Conservation (phyloP, 2,797 vertebrate genomes). For the Micropoecilia bifurca region DNA sequence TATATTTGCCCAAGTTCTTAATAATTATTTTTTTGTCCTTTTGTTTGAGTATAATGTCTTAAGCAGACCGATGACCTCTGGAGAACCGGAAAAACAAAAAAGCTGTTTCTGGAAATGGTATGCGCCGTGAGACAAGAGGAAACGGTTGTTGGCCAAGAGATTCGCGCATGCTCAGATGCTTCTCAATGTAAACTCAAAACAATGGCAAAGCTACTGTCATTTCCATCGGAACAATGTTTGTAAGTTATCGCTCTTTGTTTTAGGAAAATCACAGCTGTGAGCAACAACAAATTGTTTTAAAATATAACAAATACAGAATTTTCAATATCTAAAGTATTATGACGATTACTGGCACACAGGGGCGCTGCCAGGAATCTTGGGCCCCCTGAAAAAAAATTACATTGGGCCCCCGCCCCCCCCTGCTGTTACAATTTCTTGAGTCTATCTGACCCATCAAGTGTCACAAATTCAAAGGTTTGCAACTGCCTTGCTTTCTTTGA, state of each 20-base stretch:
- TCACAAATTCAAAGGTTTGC: no score
- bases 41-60: neutral
- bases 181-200: neutral
- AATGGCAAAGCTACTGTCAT: neutral
- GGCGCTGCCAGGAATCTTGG: no score
- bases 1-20: neutral
- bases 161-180: neutral
- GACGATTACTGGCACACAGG: neutral
- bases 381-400: no score
- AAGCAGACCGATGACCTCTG: fast-evolving
- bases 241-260: neutral
- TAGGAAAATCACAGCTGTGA: neutral
- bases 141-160: constrained; percentile 53
- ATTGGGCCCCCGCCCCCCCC: no score
- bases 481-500: no score
- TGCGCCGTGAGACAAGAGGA: constrained; percentile 69
- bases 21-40: fast-evolving
- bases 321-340: neutral
- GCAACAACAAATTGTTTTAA: neutral
- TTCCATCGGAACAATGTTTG: neutral
- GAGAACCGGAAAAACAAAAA: neutral
- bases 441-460: no score
- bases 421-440: no score
- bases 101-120: constrained; percentile 52
- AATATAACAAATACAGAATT: neutral